Percentiles rank a stretch among this genome's conserved stretches.
Conservation (phyloP, 2,113 vertebrate species). For the Syrmaticus mikado region DNA sequence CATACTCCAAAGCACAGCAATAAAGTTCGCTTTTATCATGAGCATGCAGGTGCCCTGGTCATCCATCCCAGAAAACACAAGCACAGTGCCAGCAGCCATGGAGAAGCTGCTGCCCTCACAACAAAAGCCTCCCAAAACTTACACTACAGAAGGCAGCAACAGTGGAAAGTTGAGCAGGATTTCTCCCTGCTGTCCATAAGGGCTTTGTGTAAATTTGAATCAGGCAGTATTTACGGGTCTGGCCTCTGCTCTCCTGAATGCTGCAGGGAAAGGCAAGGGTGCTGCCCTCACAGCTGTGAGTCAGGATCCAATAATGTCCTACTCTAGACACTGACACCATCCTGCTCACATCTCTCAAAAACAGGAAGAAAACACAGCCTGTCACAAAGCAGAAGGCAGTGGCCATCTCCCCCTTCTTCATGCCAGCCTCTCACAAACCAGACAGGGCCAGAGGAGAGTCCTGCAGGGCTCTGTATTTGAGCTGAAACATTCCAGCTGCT, state of each 20-base stretch:
- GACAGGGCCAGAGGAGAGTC: background rate
- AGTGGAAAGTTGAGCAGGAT: conserved; percentile 25
- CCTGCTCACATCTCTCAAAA: background rate
- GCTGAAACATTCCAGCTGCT: background rate
- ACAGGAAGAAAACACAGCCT: background rate
- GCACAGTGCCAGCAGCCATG: background rate
- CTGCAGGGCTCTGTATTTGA: accelerated
- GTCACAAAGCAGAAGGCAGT: background rate
- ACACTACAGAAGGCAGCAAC: background rate
- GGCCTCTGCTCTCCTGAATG: background rate
- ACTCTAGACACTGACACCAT: background rate
- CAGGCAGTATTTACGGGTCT: background rate
- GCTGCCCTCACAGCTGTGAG: background rate
- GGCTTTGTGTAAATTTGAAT: conserved; percentile 17
- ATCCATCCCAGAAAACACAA: background rate
- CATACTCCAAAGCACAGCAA: background rate
- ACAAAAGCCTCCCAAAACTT: conserved; percentile 37
- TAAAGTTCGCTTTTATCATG: background rate
- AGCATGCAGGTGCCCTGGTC: background rate
- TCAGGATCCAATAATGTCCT: background rate
- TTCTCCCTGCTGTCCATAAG: background rate
- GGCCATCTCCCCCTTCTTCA: background rate
- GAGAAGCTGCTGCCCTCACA: background rate
- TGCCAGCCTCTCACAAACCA: background rate
- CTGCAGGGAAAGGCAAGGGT: background rate